Percentiles rank a stretch among this genome's conserved stretches.
Evolutionary conservation across 2,797 vertebrate genomes (phyloP).

Genomic region (Alauda arvensis): DNA sequence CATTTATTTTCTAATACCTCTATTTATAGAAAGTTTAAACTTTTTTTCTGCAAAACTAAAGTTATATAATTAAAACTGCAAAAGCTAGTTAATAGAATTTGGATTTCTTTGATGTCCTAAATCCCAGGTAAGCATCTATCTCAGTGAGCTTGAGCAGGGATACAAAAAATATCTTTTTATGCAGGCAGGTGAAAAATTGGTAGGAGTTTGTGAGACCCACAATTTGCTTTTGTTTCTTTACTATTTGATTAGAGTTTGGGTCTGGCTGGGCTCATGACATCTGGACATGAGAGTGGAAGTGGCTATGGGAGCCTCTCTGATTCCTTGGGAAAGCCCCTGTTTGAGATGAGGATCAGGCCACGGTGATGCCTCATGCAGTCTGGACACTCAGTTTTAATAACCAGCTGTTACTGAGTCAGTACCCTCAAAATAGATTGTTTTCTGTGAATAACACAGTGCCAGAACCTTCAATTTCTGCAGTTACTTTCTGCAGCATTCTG

Average conservation of each 20-base stretch:
- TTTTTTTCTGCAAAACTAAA: background rate
- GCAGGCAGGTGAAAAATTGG: background rate
- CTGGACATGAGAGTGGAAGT: background rate
- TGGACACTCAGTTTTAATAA: background rate
- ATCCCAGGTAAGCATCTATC: background rate
- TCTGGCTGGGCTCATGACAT: background rate
- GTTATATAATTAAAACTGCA: background rate
- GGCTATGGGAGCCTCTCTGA: background rate
- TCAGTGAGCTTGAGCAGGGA: background rate
- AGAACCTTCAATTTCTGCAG: background rate
- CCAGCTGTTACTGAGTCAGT: background rate
- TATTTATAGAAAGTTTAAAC: background rate
- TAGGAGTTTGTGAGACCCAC: background rate
- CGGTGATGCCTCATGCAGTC: background rate
- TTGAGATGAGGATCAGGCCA: background rate
- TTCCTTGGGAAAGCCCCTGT: background rate
- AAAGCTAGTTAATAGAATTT: background rate
- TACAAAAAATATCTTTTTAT: background rate
- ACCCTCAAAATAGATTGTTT: background rate
- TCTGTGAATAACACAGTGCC: background rate
- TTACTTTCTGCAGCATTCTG: background rate
- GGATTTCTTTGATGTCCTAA: background rate
- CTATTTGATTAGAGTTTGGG: background rate
- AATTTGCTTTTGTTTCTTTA: background rate
- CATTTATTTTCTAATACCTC: background rate